phyloP scores from a whole-genome alignment of 2,888 invertebrate species.

The Hemithea aestivaria region DNA sequence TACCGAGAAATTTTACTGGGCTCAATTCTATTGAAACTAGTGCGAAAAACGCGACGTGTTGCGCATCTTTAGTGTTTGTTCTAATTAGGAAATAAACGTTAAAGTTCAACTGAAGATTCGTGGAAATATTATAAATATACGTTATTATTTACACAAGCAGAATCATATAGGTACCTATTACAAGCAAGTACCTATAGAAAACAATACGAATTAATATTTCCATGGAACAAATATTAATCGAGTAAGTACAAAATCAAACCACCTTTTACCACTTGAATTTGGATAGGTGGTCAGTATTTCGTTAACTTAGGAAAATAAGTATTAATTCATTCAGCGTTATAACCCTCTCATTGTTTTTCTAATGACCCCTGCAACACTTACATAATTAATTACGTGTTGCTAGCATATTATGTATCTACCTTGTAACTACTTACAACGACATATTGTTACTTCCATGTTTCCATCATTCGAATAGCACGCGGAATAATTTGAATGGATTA shows the following conservation, averaged over 20 bases:
- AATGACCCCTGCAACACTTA: slow-evolving; percentile 62
- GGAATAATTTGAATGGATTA: slow-evolving; percentile 12
- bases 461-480: slow-evolving; percentile 10
- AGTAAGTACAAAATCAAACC: too few relatives aligned
- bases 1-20: slow-evolving; percentile 32
- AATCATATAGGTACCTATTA: too few relatives aligned
- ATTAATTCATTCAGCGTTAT: slow-evolving; percentile 10
- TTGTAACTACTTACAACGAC: slow-evolving; percentile 8
- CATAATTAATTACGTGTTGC: slow-evolving; percentile 48
- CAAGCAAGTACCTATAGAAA: too few relatives aligned
- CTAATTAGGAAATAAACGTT: slow-evolving; percentile 14
- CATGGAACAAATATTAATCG: too few relatives aligned
- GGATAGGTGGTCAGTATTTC: neutral
- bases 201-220: too few relatives aligned
- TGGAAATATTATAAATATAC: slow-evolving; percentile 5
- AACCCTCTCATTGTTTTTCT: slow-evolving; percentile 49
- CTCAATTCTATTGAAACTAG: slow-evolving; percentile 26
- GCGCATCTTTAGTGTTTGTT: slow-evolving; percentile 17
- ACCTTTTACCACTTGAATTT: too few relatives aligned
- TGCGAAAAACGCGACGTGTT: slow-evolving; percentile 20
- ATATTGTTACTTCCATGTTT: slow-evolving; percentile 17
- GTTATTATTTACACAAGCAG: too few relatives aligned
- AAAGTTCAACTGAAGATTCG: slow-evolving; percentile 9
- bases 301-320: slow-evolving; percentile 1
- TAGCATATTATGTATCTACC: slow-evolving; percentile 2